Evolutionary conservation across 53 echinoderm and acorn worm species (phyloP).

Genomic region (Crossaster papposus): DNA sequence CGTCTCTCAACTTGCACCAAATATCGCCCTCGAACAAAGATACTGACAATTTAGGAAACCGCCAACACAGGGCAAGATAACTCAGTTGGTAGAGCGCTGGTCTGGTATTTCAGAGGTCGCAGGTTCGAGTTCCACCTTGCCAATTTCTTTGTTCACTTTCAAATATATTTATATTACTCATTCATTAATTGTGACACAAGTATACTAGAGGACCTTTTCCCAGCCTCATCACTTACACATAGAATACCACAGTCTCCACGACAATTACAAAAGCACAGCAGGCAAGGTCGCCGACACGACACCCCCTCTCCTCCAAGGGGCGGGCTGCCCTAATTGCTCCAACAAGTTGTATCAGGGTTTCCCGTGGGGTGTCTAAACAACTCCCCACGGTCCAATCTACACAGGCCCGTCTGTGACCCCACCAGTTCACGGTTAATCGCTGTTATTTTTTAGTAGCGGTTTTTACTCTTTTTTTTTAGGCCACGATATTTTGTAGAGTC

Average conservation of each 20-base stretch:
- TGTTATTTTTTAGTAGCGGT: neutral
- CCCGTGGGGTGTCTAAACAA: slow-evolving; percentile 10
- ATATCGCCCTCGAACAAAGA: too few relatives aligned
- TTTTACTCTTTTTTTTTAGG: neutral
- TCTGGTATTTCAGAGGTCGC: too few relatives aligned
- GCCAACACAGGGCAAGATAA: too few relatives aligned
- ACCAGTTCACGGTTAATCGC: slow-evolving; percentile 15
- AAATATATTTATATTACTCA: too few relatives aligned
- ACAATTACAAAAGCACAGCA: slow-evolving; percentile 22
- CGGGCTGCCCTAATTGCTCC: slow-evolving; percentile 29
- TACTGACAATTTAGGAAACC: too few relatives aligned
- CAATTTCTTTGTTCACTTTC: too few relatives aligned
- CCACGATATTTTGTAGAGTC: neutral
- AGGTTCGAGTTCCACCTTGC: too few relatives aligned
- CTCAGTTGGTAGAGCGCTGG: too few relatives aligned
- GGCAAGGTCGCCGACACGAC: slow-evolving; percentile 14
- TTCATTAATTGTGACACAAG: too few relatives aligned
- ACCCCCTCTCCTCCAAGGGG: neutral
- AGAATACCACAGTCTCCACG: slow-evolving; percentile 2
- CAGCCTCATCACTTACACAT: too few relatives aligned
- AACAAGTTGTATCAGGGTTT: slow-evolving; percentile 3
- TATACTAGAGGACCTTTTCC: too few relatives aligned
- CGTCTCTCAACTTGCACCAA: too few relatives aligned
- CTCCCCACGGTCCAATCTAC: slow-evolving; percentile 9
- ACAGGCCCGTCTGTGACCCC: neutral